Evolutionary conservation across 2,797 vertebrate genomes (phyloP).

Genomic region (Monodelphis domestica): DNA sequence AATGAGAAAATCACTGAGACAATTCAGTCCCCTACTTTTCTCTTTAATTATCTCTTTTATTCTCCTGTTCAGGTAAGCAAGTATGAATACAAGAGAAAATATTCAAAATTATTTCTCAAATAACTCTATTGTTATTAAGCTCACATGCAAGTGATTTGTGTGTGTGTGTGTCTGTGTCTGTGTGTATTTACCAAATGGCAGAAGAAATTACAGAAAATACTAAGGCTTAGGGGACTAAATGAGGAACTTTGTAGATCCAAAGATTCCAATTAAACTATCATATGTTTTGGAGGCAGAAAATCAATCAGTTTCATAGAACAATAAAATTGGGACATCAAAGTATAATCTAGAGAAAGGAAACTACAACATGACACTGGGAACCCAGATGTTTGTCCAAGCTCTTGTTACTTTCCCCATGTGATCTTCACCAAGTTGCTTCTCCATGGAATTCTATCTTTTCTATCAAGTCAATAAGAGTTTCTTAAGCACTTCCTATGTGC

Average conservation of each 20-base stretch:
- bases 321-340: not conserved
- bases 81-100: slow-evolving; percentile 17
- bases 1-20: slow-evolving; percentile 53
- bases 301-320: not conserved
- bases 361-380: not conserved
- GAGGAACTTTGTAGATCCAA: not conserved
- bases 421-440: not conserved
- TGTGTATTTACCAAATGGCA: slow-evolving; percentile 31
- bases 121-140: slow-evolving; percentile 38
- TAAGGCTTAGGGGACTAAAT: not conserved
- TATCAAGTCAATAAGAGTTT: not conserved
- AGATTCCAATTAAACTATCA: not conserved
- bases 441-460: not conserved
- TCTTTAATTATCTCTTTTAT: slow-evolving; percentile 55
- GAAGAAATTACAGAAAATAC: slow-evolving; percentile 52
- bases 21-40: not conserved
- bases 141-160: slow-evolving; percentile 17
- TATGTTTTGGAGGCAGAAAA: not conserved
- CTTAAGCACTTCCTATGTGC: not conserved
- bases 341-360: not conserved
- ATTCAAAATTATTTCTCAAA: slow-evolving; percentile 48
- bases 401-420: not conserved
- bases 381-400: not conserved
- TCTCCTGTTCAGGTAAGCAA: slow-evolving; percentile 40
- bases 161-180: too few relatives aligned